Conservation (phyloP, 2,888 invertebrate genomes). For the Heliconius ismenius region DNA sequence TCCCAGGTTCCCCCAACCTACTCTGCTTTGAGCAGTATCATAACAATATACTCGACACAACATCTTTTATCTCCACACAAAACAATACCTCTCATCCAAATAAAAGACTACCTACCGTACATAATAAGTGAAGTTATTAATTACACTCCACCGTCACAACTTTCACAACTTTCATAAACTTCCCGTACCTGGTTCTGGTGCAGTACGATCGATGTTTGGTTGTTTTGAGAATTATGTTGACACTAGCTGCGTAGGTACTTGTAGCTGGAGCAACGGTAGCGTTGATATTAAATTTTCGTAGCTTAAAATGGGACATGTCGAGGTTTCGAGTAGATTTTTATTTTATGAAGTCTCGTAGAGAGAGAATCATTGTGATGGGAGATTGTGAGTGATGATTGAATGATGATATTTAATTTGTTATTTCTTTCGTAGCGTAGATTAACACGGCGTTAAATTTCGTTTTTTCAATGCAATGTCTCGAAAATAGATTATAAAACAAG, state of each 20-base stretch:
- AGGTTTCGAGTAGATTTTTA: neutral
- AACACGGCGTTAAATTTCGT: too few relatives aligned
- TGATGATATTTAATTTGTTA: too few relatives aligned
- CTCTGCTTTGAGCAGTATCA: neutral
- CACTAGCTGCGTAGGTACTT: neutral
- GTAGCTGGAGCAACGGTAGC: neutral
- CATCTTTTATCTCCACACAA: neutral
- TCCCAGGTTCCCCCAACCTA: too few relatives aligned
- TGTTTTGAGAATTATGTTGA: slow-evolving; percentile 25
- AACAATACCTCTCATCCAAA: neutral
- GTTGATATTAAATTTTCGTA: neutral
- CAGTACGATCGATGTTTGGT: slow-evolving; percentile 24
- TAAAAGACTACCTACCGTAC: neutral
- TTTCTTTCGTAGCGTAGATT: too few relatives aligned
- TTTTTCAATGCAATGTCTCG: too few relatives aligned
- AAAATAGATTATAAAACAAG: too few relatives aligned
- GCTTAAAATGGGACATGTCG: neutral
- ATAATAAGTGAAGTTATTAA: slow-evolving; percentile 2
- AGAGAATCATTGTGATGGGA: too few relatives aligned
- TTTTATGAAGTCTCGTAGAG: neutral
- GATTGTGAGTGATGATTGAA: too few relatives aligned
- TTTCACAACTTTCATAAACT: slow-evolving; percentile 48
- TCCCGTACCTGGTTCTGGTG: slow-evolving; percentile 34
- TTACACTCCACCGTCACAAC: slow-evolving; percentile 23
- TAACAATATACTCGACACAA: neutral